Conservation (phyloP, 2,888 invertebrate species). For the Volucella inflata region DNA sequence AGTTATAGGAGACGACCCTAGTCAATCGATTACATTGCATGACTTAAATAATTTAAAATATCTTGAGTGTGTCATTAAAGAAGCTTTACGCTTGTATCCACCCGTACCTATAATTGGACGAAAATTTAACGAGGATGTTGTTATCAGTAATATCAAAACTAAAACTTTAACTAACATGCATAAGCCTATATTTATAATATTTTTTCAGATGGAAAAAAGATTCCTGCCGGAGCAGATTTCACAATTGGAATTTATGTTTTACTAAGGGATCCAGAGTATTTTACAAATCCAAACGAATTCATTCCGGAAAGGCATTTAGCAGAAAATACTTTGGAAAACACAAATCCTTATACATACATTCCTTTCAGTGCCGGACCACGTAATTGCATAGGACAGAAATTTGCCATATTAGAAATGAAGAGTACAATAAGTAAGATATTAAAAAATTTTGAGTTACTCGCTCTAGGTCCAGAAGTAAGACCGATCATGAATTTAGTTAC, state of each 20-base stretch:
- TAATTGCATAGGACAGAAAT: slow-evolving; percentile 82
- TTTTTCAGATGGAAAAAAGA: slow-evolving; percentile 78
- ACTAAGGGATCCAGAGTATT: slow-evolving; percentile 79
- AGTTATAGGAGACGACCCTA: slow-evolving; percentile 78
- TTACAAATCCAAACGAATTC: slow-evolving; percentile 80
- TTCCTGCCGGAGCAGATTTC: slow-evolving; percentile 79
- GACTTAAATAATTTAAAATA: slow-evolving; percentile 80
- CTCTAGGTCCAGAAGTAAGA: slow-evolving; percentile 79
- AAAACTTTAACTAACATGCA: too few species aligned
- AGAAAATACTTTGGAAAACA: slow-evolving; percentile 83
- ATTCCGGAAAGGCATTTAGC: slow-evolving; percentile 82
- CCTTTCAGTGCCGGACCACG: slow-evolving; percentile 82
- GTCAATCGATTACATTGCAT: slow-evolving; percentile 74
- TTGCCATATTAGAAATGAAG: slow-evolving; percentile 82
- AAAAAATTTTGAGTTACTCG: slow-evolving; percentile 79
- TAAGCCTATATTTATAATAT: too few species aligned
- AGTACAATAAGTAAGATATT: slow-evolving; percentile 79
- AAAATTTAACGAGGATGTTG: slow-evolving; percentile 84
- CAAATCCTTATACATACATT: slow-evolving; percentile 81
- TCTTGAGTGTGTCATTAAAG: slow-evolving; percentile 88
- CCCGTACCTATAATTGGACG: slow-evolving; percentile 87
- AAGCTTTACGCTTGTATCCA: slow-evolving; percentile 87
- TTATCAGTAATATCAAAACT: slow-evolving; percentile 83
- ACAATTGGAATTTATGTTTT: slow-evolving; percentile 79
- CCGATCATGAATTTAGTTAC: slow-evolving; percentile 79